A percentile compares a stretch with the other conserved stretches of the same genome.
Evolutionary conservation across 2,113 vertebrate genomes (phyloP).

Genomic region (Ptyas mucosa): DNA sequence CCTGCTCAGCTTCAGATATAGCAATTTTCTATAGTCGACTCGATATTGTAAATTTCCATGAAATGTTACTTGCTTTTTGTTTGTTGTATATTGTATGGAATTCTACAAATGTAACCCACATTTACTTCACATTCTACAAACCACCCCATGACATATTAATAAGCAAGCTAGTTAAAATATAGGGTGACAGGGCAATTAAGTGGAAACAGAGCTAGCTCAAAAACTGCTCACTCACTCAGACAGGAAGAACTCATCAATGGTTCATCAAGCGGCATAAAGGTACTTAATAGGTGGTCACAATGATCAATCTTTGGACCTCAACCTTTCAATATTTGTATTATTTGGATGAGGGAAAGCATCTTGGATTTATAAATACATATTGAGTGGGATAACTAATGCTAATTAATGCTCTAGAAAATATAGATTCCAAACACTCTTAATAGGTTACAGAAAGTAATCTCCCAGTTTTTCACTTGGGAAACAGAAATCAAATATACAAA

Average conservation of each 20-base stretch:
- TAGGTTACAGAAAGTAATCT: not conserved
- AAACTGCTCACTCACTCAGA: not conserved
- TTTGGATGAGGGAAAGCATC: not conserved
- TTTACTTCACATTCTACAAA: not conserved
- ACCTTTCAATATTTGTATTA: not conserved
- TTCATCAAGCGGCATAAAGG: not conserved
- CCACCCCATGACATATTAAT: not conserved
- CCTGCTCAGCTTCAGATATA: not conserved
- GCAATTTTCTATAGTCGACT: not conserved
- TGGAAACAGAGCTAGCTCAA: not conserved
- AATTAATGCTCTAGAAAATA: not conserved
- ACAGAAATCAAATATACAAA: not conserved
- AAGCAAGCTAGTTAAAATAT: not conserved
- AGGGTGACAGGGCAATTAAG: not conserved
- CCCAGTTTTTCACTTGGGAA: not conserved
- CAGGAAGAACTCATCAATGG: not conserved
- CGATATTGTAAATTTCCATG: not conserved
- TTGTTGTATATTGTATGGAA: not conserved
- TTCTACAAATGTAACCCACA: not conserved
- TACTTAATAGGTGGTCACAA: not conserved
- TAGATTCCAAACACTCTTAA: not conserved
- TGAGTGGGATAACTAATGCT: not conserved
- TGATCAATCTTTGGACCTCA: not conserved
- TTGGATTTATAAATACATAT: not conserved
- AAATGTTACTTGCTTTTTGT: not conserved